Percentiles rank a stretch among this genome's conserved stretches.
These are phyloP conservation scores for Elgaria multicarinata DNA, from an alignment of 2,113 vertebrate species.

Conservation along the genomic window DNA sequence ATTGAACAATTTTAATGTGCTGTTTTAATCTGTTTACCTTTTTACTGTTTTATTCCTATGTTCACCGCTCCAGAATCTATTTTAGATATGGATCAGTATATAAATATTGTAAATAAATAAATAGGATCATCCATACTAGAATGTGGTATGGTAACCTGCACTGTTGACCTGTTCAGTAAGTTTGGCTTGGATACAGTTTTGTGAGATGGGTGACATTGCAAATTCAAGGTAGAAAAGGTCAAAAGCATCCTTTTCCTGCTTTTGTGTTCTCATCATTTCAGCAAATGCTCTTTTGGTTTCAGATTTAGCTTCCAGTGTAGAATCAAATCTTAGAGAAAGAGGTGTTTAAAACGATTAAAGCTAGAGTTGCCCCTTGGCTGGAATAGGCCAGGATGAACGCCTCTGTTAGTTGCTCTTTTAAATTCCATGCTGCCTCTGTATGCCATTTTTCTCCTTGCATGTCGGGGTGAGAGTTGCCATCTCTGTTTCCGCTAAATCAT, in stretches of 20 bases:
- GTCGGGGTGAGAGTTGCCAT: constrained; percentile 50
- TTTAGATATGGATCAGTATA: too few species aligned
- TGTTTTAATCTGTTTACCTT: too few species aligned
- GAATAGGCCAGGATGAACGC: constrained; percentile 20
- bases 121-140: not conserved
- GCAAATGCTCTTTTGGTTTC: not conserved
- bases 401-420: constrained; percentile 47
- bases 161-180: not conserved
- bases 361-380: not conserved
- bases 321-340: not conserved
- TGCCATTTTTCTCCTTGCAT: constrained; percentile 50
- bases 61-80: too few species aligned
- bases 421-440: constrained; percentile 25
- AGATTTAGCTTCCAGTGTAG: constrained; percentile 5
- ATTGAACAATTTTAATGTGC: too few species aligned
- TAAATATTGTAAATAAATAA: too few species aligned
- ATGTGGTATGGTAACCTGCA: not conserved
- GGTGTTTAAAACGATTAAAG: not conserved
- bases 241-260: not conserved
- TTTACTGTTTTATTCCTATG: too few species aligned
- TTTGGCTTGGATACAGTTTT: not conserved
- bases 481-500: constrained; percentile 55
- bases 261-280: not conserved
- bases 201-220: not conserved
- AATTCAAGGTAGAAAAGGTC: not conserved